Conservation (phyloP, 2,113 vertebrate genomes). For the Oryzias woworae region DNA sequence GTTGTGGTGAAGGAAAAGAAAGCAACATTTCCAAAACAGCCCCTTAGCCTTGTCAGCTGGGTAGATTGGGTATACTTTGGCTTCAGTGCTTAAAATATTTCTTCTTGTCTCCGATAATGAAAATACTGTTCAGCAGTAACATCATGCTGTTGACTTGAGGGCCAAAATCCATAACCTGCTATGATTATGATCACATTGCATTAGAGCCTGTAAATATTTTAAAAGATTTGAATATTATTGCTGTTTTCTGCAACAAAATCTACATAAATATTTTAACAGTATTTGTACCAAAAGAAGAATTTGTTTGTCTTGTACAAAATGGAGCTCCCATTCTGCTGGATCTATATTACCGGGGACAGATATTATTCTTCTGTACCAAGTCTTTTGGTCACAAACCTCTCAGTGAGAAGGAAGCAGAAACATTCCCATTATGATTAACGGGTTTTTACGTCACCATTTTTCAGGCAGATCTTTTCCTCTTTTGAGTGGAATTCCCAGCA, state of each 20-base stretch:
- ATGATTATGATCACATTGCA: conserved; percentile 28
- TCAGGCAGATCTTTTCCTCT: conserved; percentile 13
- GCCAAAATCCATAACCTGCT: conserved; percentile 27
- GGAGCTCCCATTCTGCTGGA: conserved; percentile 24
- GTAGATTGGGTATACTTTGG: neutral
- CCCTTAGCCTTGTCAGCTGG: neutral
- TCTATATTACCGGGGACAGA: conserved; percentile 39
- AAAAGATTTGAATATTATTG: conserved; percentile 30
- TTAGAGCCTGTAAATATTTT: conserved; percentile 44
- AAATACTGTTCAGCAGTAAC: conserved; percentile 1
- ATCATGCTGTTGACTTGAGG: conserved; percentile 5
- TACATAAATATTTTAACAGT: conserved; percentile 50
- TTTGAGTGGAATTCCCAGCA: neutral
- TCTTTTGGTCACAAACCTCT: conserved; percentile 19
- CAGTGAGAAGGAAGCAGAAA: neutral
- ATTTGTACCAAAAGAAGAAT: conserved; percentile 26
- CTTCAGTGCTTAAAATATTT: conserved; percentile 11
- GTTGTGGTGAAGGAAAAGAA: no score
- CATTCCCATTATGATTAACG: conserved; percentile 1
- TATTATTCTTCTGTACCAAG: conserved; percentile 20
- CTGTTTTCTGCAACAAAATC: conserved; percentile 24
- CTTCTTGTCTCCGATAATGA: neutral
- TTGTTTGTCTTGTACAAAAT: conserved; percentile 50
- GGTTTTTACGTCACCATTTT: conserved; percentile 21
- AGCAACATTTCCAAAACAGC: no score